Evolutionary conservation across 2,888 invertebrate species (phyloP), one percentile per base, ranked within the genome.

Genomic region (Steinernema hermaphroditum): DNA sequence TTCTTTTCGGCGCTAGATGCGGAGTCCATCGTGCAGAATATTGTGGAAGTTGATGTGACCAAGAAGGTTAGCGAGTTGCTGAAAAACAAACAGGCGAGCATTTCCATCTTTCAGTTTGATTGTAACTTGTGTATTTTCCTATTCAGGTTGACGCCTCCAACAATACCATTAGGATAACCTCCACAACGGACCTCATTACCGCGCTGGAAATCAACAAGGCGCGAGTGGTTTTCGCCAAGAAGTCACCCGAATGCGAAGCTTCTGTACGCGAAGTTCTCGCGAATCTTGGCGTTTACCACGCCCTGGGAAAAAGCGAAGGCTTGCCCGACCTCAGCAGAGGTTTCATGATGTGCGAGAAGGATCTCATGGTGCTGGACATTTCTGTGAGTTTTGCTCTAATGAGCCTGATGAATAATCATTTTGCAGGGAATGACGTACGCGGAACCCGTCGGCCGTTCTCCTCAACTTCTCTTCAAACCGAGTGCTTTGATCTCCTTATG

Each of bases 1-100:
- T 86, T 86, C 74, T 78, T 86, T 41, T 81, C 83, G 8, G 74
- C 78, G 14, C 82, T 81, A 62, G 76, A 84, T 68, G 81, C 84
- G 46, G 77, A 76, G 24, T 19, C 43, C 14, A 27, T 80, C 22
- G 73, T 82, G n/a, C 76, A 75, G 41, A 62, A 54, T 34, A 78
- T 81, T 8, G 77, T 80, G 29, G 9, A 16, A 14, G 16, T 2
- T 1, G 32, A 29, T 16, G 2, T 32, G 2, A 2, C 29, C 14
- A 68, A 76, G 19, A 44, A 70, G 29, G 71, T 49, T 29, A 49
- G 43, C 4, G 34, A 68, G 2, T n/a, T 62, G 62, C 62, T 62
- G 16, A 62, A 29, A 27, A 16, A 34, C 22, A 29, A 29, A 34
- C 2, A 19, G 50, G 50, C 22, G n/a, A 4, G 24, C 12, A 12